phyloP scores from a whole-genome alignment of 2,797 vertebrate species.

The Scyliorhinus canicula region DNA sequence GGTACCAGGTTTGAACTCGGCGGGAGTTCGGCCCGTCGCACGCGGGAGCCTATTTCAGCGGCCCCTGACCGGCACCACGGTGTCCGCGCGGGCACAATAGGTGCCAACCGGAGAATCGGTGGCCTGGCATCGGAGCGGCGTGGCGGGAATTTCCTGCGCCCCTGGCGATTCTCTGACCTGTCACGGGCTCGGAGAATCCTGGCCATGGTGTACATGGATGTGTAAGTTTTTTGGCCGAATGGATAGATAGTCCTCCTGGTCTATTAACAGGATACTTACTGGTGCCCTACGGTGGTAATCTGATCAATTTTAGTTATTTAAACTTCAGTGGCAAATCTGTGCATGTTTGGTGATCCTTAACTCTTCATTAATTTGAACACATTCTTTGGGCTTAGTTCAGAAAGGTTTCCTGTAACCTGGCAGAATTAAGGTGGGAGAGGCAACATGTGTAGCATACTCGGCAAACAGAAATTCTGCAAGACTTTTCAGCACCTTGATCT shows the following conservation, averaged over 20 bases:
- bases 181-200: too few species aligned
- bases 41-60: too few species aligned
- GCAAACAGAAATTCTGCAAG: background rate
- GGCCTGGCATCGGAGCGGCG: too few species aligned
- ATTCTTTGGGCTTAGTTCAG: background rate
- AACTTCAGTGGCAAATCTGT: background rate
- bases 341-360: background rate
- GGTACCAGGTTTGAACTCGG: too few species aligned
- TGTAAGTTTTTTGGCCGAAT: background rate
- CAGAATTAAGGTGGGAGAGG: background rate
- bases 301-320: background rate
- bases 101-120: too few species aligned
- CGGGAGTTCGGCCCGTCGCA: too few species aligned
- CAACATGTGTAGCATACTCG: background rate
- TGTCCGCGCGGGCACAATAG: too few species aligned
- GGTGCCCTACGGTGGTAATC: background rate
- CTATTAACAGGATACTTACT: background rate
- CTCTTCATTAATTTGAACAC: background rate
- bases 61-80: too few species aligned
- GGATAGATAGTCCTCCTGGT: background rate
- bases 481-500: background rate
- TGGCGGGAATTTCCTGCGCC: too few species aligned
- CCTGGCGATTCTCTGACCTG: too few species aligned
- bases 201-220: background rate
- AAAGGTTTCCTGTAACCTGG: background rate